Conservation (phyloP, 2,113 vertebrate species). For the Saguinus imperator region DNA sequence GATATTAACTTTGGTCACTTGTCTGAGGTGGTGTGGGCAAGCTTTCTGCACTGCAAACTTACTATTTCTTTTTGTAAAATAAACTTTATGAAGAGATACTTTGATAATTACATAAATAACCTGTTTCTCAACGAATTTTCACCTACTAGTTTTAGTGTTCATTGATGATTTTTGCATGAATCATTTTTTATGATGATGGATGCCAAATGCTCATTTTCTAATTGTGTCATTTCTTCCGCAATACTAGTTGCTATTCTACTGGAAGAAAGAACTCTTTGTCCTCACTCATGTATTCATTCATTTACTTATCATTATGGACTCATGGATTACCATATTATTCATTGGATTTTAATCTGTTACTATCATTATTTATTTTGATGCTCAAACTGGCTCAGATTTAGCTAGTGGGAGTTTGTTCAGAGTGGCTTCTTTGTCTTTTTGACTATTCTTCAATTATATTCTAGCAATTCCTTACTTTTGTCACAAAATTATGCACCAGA, state of each 20-base stretch:
- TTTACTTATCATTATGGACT: background rate
- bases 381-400: background rate
- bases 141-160: background rate
- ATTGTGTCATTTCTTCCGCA: background rate
- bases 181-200: background rate
- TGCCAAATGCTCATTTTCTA: conserved; percentile 33
- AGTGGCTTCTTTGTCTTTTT: background rate
- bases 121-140: background rate
- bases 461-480: background rate
- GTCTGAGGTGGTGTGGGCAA: background rate
- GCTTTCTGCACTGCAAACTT: background rate
- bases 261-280: background rate
- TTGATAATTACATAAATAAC: background rate
- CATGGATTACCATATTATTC: background rate
- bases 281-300: background rate
- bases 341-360: background rate
- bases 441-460: background rate
- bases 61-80: background rate
- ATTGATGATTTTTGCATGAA: background rate
- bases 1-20: background rate
- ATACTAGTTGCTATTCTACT: background rate
- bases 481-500: background rate
- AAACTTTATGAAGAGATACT: background rate
- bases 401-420: background rate
- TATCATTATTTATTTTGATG: background rate